Base-by-base conservation (phyloP, 2,888 invertebrate genomes). In the Timandra comae region DNA sequence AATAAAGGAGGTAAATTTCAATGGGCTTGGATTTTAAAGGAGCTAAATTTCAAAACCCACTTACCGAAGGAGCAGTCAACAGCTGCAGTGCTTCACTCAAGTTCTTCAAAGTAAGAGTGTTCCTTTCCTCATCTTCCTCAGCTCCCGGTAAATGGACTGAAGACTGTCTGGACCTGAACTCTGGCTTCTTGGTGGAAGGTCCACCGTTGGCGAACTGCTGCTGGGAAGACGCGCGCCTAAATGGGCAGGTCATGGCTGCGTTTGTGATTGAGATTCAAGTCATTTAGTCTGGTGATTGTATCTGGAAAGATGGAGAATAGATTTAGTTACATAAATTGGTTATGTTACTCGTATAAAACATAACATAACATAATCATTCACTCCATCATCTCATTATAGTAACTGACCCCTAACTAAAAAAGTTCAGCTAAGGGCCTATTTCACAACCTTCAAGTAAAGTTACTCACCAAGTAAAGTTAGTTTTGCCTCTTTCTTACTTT, bases 51-150 rank as follows among this genome's bases (percentile, higher is more conserved):
- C 2, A 12, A 37, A 26, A 2, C 8, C 12, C 4, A 87, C 91
- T 88, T 86, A 95, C 94, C 87, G 93, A 90, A 35, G 95, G 95
- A 25, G 93, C 91, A 19, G 94, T 95, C 45, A 95, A 84, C 41
- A 94, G 87, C 56, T 92, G 90, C 49, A 95, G 89, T 21, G 95
- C 95, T 60, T 93, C 91, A 62, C 92, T 93, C 53, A 95, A 84
- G 65, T 94, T 91, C 70, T 92, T 93, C 67, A 95, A 71, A 49
- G 92, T 93, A 43, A 93, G 80, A 1, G 91, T 91, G 58, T 89
- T 89, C 45, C 85, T 87, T 44, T 89, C 89, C 22, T 87, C 87
- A 12, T 90, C 91, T 35, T 90, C 88, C 30, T 91, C 91, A 32
- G 88, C 87, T 1, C 88, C 87, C 7, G 88, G 75, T 24, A 91